These are phyloP conservation scores for Drosophila subobscura DNA, from an alignment of 1,140 invertebrate species.

Conservation along the genomic window DNA sequence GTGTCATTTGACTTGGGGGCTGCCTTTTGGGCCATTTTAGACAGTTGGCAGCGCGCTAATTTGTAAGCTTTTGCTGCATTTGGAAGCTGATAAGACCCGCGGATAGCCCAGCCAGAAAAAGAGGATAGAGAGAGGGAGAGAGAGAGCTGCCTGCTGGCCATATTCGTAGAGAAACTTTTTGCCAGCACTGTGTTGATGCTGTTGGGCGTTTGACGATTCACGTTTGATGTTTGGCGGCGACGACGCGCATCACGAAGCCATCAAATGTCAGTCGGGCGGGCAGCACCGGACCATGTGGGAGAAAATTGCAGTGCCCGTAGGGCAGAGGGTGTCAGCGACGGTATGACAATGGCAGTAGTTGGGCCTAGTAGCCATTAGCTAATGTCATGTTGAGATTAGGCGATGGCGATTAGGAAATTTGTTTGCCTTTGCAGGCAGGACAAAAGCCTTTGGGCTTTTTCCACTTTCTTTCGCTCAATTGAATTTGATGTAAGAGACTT, in stretches of 20 bases:
- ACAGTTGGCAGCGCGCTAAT: slow-evolving; percentile 80
- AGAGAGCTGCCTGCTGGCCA: slow-evolving; percentile 59
- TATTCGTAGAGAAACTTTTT: slow-evolving; percentile 76
- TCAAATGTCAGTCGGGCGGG: slow-evolving; percentile 74
- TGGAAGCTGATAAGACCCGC: slow-evolving; percentile 71
- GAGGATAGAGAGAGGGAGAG: slow-evolving; percentile 15
- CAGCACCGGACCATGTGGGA: slow-evolving; percentile 36
- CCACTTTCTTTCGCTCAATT: background rate
- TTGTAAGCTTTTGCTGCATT: slow-evolving; percentile 74
- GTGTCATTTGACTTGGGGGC: slow-evolving; percentile 78
- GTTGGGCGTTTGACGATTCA: slow-evolving; percentile 69
- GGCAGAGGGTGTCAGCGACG: slow-evolving; percentile 12
- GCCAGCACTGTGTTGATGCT: slow-evolving; percentile 8
- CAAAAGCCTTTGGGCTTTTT: slow-evolving; percentile 4
- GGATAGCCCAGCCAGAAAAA: slow-evolving; percentile 33
- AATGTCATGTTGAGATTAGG: slow-evolving; percentile 48
- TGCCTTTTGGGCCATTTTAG: slow-evolving; percentile 74
- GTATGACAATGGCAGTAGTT: background rate
- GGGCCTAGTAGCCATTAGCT: slow-evolving; percentile 50
- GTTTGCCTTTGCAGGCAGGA: slow-evolving; percentile 7
- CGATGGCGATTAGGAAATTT: slow-evolving; percentile 48
- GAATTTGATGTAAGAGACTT: background rate
- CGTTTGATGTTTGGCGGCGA: slow-evolving; percentile 73
- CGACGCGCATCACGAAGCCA: slow-evolving; percentile 72
- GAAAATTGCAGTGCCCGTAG: slow-evolving; percentile 37